A percentile compares a stretch with the other conserved stretches of the same genome.
Evolutionary conservation across 2,888 invertebrate species (phyloP).

Genomic region (Stenoptilia bipunctidactyla): DNA sequence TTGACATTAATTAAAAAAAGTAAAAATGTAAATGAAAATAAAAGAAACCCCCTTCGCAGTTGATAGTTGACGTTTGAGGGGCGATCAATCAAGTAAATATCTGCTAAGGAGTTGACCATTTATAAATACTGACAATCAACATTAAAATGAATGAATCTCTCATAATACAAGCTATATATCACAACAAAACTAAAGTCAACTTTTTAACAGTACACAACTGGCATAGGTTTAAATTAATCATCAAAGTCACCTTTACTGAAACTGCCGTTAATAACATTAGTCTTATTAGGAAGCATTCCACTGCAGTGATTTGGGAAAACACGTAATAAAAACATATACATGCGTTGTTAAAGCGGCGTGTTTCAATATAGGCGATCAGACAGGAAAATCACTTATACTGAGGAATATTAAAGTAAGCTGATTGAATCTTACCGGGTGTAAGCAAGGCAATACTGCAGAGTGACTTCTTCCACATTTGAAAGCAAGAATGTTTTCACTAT

Average conservation of each 20-base stretch:
- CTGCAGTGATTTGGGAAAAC: too few relatives aligned
- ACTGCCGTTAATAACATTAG: slow-evolving; percentile 30
- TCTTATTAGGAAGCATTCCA: slow-evolving; percentile 19
- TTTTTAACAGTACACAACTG: slow-evolving; percentile 43
- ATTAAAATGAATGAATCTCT: neutral
- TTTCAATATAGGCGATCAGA: slow-evolving; percentile 54
- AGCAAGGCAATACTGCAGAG: slow-evolving; percentile 70
- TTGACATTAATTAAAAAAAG: slow-evolving; percentile 25
- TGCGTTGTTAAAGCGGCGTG: slow-evolving; percentile 32
- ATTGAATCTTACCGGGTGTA: slow-evolving; percentile 70
- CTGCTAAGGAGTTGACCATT: slow-evolving; percentile 44
- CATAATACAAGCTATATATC: neutral
- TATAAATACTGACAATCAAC: neutral
- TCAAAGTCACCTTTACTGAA: slow-evolving; percentile 53
- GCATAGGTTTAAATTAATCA: slow-evolving; percentile 50
- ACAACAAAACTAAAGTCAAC: slow-evolving; percentile 28
- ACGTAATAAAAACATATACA: slow-evolving; percentile 7
- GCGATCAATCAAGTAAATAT: slow-evolving; percentile 31
- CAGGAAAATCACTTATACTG: slow-evolving; percentile 62
- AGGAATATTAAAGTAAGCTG: slow-evolving; percentile 69
- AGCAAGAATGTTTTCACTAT: slow-evolving; percentile 68
- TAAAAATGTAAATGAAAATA: slow-evolving; percentile 25
- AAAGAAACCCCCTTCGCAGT: slow-evolving; percentile 54
- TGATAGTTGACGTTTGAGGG: slow-evolving; percentile 61
- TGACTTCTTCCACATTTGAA: slow-evolving; percentile 71